A percentile compares a stretch with the other conserved stretches of the same genome.
Conservation (phyloP, 2,797 vertebrate genomes). For the Balearica regulorum region DNA sequence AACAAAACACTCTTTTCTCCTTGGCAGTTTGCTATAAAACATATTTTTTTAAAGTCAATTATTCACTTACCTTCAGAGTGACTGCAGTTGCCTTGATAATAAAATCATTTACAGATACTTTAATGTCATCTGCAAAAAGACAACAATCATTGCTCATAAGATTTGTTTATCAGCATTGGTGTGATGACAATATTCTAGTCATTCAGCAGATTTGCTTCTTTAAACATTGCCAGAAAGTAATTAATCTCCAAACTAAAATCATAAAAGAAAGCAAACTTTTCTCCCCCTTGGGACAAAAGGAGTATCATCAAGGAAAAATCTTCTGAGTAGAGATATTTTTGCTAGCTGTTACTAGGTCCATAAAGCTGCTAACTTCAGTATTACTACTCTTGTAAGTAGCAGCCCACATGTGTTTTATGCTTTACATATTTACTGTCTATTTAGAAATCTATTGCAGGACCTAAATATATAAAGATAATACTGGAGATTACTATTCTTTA, state of each 20-base stretch:
- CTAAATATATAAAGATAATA: background rate
- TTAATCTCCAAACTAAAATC: background rate
- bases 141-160: background rate
- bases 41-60: background rate
- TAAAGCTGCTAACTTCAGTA: background rate
- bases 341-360: background rate
- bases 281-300: background rate
- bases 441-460: background rate
- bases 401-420: background rate
- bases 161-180: background rate
- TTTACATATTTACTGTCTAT: background rate
- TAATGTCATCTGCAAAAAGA: conserved; percentile 84
- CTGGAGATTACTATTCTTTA: background rate
- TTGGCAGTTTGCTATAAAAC: background rate
- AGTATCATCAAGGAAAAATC: background rate
- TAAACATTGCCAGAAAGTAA: background rate
- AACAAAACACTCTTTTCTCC: background rate
- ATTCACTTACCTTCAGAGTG: conserved; percentile 89
- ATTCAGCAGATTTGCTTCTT: background rate
- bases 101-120: conserved; percentile 96
- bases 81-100: conserved; percentile 94
- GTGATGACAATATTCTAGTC: background rate
- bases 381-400: background rate
- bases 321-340: background rate
- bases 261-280: background rate